phyloP scores from a whole-genome alignment of 2,797 vertebrate species.

The Valencia hispanica region DNA sequence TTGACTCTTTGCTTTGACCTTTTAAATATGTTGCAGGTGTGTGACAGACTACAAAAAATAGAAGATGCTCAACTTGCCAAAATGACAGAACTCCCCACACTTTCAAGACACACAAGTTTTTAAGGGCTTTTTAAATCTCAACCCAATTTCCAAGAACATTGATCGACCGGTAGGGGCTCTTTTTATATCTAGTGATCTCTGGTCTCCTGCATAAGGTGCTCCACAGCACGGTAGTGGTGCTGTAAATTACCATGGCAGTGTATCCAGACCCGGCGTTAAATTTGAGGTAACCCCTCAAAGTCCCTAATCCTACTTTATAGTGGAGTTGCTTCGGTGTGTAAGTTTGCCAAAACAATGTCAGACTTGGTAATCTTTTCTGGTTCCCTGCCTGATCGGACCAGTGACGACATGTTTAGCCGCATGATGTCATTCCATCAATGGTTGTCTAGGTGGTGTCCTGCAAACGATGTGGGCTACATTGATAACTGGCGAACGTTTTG shows the following conservation, averaged over 20 bases:
- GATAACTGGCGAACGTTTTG: too few relatives aligned
- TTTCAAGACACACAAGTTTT: background rate
- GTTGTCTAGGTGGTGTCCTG: too few relatives aligned
- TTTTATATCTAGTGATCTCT: background rate
- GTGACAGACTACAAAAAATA: background rate
- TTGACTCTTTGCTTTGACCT: background rate
- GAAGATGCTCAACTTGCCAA: background rate
- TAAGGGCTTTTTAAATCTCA: background rate
- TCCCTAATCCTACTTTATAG: background rate
- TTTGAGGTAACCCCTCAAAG: background rate
- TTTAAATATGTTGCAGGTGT: background rate
- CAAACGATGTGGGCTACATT: too few relatives aligned
- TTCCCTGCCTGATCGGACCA: too few relatives aligned
- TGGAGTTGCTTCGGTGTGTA: slow-evolving; percentile 2
- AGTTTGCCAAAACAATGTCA: too few relatives aligned
- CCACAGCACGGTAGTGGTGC: background rate
- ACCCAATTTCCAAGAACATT: background rate
- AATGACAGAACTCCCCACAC: background rate
- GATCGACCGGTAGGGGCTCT: background rate
- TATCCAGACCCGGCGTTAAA: background rate
- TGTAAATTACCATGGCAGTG: background rate
- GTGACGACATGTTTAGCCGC: too few relatives aligned
- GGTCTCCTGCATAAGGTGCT: background rate
- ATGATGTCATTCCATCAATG: too few relatives aligned
- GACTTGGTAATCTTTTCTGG: too few relatives aligned